Percentiles rank a stretch among this genome's conserved stretches.
Evolutionary conservation across 1,140 invertebrate species (phyloP).

Genomic region (Polypedilum vanderplanki): DNA sequence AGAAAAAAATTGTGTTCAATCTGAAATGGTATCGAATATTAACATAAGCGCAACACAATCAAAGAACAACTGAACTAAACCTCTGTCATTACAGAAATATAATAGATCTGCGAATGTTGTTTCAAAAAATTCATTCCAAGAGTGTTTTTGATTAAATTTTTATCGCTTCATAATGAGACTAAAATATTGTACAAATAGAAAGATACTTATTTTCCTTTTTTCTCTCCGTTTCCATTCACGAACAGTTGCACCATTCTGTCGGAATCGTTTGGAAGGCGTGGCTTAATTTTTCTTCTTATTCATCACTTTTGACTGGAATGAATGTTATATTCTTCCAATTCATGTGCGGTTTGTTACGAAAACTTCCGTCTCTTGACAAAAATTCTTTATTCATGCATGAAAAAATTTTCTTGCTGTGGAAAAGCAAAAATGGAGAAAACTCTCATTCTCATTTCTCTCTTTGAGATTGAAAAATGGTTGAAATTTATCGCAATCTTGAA

Average conservation of each 20-base stretch:
- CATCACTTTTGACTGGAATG: not conserved
- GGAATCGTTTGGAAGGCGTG: not conserved
- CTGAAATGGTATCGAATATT: not conserved
- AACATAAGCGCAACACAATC: conserved; percentile 24
- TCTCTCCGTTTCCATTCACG: not conserved
- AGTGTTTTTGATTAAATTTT: conserved; percentile 28
- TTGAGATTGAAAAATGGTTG: not conserved
- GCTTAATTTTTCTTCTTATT: not conserved
- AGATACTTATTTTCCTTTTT: not conserved
- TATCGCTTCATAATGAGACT: conserved; percentile 28
- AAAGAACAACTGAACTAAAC: conserved; percentile 21
- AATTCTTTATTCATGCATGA: not conserved
- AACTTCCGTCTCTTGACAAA: not conserved
- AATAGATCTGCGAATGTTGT: conserved; percentile 2
- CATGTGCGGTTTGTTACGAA: not conserved
- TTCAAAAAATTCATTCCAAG: conserved; percentile 21
- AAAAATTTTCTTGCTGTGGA: not conserved
- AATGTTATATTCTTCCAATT: not conserved
- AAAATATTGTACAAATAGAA: conserved; percentile 21
- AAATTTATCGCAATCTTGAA: not conserved
- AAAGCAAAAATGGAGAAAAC: conserved; percentile 13
- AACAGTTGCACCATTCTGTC: not conserved
- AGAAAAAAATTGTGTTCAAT: not conserved
- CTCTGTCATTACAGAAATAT: conserved; percentile 23
- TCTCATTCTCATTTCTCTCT: too few relatives aligned